Evolutionary conservation across 2,797 vertebrate species (phyloP).

Genomic region (Parauchenoglanis punctatus): DNA sequence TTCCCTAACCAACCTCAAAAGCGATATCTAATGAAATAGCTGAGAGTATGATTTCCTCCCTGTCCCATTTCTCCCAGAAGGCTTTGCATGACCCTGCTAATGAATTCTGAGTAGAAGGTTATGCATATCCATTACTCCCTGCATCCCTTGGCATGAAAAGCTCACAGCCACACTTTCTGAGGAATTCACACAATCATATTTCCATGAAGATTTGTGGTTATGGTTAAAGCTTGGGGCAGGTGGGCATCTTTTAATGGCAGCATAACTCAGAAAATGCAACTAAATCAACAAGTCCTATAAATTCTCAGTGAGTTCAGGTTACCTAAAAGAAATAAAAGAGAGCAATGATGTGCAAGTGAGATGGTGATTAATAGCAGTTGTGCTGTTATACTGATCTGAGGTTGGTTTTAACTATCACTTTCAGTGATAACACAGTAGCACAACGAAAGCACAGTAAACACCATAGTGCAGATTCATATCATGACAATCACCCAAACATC

Average conservation of each 20-base stretch:
- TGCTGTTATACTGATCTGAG: neutral
- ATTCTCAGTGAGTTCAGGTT: neutral
- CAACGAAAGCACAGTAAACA: neutral
- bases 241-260: neutral
- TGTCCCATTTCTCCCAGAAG: neutral
- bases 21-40: slow-evolving; percentile 4
- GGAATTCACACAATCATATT: slow-evolving; percentile 5
- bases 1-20: neutral
- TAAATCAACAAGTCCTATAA: neutral
- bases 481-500: neutral
- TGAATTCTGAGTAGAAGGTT: slow-evolving; percentile 42
- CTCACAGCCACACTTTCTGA: neutral
- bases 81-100: slow-evolving; percentile 33
- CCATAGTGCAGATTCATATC: neutral
- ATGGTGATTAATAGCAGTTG: neutral
- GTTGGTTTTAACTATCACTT: too few relatives aligned
- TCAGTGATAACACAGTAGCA: neutral
- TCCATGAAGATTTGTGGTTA: neutral
- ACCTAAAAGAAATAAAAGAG: neutral
- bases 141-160: neutral
- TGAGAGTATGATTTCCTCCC: neutral
- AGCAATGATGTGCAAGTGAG: neutral
- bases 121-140: slow-evolving; percentile 35
- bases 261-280: neutral
- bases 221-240: neutral